phyloP scores from a whole-genome alignment of 2,797 vertebrate genomes.

The Mionectes olivaceus region DNA sequence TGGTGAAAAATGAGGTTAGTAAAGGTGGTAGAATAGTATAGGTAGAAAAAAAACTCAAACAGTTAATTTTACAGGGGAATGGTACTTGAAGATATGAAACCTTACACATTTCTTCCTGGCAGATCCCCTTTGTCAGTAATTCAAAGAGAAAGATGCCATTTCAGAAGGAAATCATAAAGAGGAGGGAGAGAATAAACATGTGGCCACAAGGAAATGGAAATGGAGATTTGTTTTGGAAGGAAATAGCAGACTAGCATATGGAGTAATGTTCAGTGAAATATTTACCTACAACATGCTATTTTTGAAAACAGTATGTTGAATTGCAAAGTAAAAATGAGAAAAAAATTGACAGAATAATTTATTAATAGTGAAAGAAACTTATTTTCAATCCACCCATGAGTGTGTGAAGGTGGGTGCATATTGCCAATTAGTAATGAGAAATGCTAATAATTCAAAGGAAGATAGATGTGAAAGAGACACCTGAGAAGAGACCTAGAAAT shows the following conservation, averaged over 20 bases:
- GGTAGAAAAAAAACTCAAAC: fast-evolving
- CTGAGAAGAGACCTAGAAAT: background rate
- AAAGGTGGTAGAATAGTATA: background rate
- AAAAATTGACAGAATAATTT: background rate
- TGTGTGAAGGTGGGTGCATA: background rate
- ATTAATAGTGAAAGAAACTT: background rate
- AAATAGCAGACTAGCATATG: background rate
- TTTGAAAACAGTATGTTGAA: background rate
- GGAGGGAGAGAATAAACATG: background rate
- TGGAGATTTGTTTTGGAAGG: background rate
- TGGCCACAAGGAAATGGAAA: background rate
- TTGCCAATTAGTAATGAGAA: background rate
- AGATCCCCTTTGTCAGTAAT: background rate
- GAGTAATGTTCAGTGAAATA: background rate
- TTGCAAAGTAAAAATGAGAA: background rate
- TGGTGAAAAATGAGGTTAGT: background rate
- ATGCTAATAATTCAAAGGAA: background rate
- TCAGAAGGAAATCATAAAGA: background rate
- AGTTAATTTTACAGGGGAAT: background rate
- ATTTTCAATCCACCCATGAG: background rate
- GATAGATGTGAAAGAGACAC: background rate
- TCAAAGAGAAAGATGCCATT: background rate
- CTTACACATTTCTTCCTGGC: background rate
- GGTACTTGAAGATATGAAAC: background rate
- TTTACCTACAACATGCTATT: background rate